Evolutionary conservation across 2,888 invertebrate genomes (phyloP).

Genomic region (Onchidella celtica): DNA sequence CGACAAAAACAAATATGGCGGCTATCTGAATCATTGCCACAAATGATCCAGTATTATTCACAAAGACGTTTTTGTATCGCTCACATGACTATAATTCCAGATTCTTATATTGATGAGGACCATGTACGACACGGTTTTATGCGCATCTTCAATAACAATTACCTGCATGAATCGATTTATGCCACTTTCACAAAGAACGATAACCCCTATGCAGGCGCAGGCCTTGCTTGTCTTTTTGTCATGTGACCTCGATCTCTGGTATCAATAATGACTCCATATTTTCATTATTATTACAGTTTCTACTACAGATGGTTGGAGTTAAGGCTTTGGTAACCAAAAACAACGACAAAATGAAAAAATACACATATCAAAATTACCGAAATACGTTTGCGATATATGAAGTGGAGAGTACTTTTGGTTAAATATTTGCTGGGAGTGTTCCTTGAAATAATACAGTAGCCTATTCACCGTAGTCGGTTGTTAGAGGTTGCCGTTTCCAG

Average conservation of each 20-base stretch:
- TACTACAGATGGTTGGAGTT: not conserved
- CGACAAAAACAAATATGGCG: not conserved
- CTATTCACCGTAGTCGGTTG: no score
- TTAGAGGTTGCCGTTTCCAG: no score
- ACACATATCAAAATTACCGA: not conserved
- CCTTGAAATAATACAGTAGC: no score
- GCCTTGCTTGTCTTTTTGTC: not conserved
- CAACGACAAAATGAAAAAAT: not conserved
- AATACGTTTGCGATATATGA: not conserved
- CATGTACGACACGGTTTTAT: not conserved
- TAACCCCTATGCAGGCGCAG: not conserved
- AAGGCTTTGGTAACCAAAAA: no score
- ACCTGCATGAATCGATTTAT: not conserved
- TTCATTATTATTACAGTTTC: not conserved
- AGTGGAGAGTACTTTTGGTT: not conserved
- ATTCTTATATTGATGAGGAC: not conserved
- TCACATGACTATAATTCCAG: not conserved
- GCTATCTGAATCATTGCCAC: not conserved
- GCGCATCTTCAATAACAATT: not conserved
- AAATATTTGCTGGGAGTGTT: not conserved
- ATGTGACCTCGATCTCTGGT: not conserved
- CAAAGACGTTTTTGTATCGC: not conserved
- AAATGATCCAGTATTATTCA: not conserved
- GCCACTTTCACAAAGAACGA: not conserved
- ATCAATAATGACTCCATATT: not conserved